Evolutionary conservation across 2,797 vertebrate species (phyloP), one percentile per base, ranked within the genome.

Genomic region (Pyrocephalus nanus): DNA sequence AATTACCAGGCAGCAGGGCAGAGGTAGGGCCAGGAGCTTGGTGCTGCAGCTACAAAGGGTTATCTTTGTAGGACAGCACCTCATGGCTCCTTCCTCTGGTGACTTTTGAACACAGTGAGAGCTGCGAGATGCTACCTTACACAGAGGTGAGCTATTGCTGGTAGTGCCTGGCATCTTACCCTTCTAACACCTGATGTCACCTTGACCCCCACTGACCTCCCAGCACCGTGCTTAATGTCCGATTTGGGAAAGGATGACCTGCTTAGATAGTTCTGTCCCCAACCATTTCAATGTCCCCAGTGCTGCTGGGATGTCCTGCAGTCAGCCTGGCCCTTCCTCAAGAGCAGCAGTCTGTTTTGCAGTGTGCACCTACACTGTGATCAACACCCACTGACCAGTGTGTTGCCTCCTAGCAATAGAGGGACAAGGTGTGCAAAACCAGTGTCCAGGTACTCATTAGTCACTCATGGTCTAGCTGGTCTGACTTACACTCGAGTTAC

Each of bases 341-440:
- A 12, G 30, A 57, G 32, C 29, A 36, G 17, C 64, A 29, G 14
- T 15, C 43, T 48, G 8, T 40, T 81, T 60, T 51, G 76, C 42
- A 34, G 23, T 4, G 1, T 27, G 47, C 21, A 27, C 3, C 0
- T 20, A 29, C 26, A 8, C 15, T 5, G 2, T 29, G 55, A 40
- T n/a, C 23, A 34, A 29, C 29, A 40, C 11, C 22, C 30, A 18
- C 22, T 32, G 78, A 25, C 16, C 38, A 58, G 62, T 34, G 32
- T 45, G 40, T 42, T 85, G 20, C 45, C 29, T 30, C 11, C 29
- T 18, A 50, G 32, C 29, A 38, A 48, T 17, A 40, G 25, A 45
- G 32, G 38, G 11, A 73, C 42, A 61, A 61, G 38, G 30, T 0
- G 2, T 51, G 32, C 34, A 71, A 80, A 90, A 69, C 8, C 16